Evolutionary conservation across 2,888 invertebrate species (phyloP), one percentile per base, ranked within the genome.

Genomic region (Actias luna): DNA sequence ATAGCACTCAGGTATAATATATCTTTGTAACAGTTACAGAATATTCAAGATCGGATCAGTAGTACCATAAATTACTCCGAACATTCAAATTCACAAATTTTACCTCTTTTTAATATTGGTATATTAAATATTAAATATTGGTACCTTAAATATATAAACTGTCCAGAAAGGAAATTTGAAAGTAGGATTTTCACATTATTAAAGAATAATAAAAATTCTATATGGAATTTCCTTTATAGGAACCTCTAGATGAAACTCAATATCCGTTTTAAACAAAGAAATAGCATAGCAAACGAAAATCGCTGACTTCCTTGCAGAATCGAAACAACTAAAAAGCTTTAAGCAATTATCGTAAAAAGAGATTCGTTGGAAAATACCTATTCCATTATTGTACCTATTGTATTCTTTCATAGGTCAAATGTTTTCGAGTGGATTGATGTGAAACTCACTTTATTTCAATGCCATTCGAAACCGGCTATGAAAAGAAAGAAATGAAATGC

Each of bases 311-410:
- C 59, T 68, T 62, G 1, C 58, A 61, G 65, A 62, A 62, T 60
- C 63, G 62, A 52, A 66, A 67, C 63, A 77, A 55, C 55, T 18
- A 16, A 55, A 55, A 55, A 73, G 76, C 77, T 67, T 65, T 76
- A 69, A 71, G 78, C 79, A 83, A 83, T 84, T 83, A 83, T 80
- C 79, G 80, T 85, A 80, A 83, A 83, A 80, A 78, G 77, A 73
- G 79, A 79, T 70, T 77, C 68, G 70, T 73, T 76, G 77, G 76
- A 77, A 83, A 80, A 80, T 81, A 74, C 72, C 74, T 70, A 64
- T 68, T 73, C 75, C 70, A 72, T 77, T 78, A 78, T 79, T 77
- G 78, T 76, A 72, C 71, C 74, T 73, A 77, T 55, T 55, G 55
- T 55, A 55, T 55, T 29, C 55, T 55, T 55, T 79, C 76, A 69